Percentiles rank a stretch among this genome's conserved stretches.
phyloP scores from a whole-genome alignment of 2,113 vertebrate species.

The Peromyscus maniculatus region DNA sequence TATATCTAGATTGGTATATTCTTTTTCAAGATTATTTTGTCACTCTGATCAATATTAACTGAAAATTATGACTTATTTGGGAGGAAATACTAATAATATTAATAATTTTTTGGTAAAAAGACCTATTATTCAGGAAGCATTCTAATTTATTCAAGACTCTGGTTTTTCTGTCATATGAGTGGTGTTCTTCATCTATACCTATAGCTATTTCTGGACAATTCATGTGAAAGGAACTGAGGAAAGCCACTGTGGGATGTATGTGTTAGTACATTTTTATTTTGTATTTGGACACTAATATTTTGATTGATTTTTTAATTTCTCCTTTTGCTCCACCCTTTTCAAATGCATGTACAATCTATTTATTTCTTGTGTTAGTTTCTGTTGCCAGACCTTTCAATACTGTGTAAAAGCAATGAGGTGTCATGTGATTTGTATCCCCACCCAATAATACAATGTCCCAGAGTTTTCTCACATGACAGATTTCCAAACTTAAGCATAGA shows the following conservation, averaged over 20 bases:
- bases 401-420: background rate
- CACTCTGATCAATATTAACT: conserved; percentile 43
- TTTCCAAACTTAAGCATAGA: background rate
- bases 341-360: background rate
- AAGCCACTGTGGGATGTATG: background rate
- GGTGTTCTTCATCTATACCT: background rate
- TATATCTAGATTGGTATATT: conserved; percentile 2
- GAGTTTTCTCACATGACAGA: background rate
- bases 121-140: conserved; percentile 22
- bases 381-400: background rate
- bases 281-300: conserved; percentile 18
- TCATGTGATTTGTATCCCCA: background rate
- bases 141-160: background rate
- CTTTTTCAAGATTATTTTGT: conserved; percentile 3
- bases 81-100: background rate
- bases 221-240: background rate
- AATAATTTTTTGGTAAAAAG: background rate
- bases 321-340: conserved; percentile 5
- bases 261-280: background rate
- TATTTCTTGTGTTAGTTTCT: conserved; percentile 16
- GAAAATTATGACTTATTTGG: conserved; percentile 18
- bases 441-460: background rate
- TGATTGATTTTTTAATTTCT: conserved; percentile 22
- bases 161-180: background rate
- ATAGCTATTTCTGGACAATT: background rate